phyloP scores from a whole-genome alignment of 2,797 vertebrate species.

The Nothura maculosa region DNA sequence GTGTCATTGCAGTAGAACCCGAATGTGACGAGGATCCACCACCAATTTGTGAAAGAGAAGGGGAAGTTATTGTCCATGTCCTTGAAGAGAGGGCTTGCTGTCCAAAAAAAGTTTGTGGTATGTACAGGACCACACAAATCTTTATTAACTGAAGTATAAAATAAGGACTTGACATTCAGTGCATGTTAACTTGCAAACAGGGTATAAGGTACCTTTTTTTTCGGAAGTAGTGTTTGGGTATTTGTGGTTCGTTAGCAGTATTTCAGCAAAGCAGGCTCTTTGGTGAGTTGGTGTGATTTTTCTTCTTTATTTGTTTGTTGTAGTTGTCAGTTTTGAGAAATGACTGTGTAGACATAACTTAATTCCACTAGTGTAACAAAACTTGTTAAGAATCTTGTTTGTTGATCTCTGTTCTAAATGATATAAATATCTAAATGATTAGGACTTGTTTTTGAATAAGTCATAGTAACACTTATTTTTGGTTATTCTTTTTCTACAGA shows the following conservation, averaged over 20 bases:
- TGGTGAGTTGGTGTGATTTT: background rate
- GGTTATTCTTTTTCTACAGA: constrained; percentile 77
- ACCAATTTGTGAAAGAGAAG: constrained; percentile 90
- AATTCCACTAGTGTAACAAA: background rate
- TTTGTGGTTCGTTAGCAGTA: background rate
- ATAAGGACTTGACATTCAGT: background rate
- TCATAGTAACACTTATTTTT: background rate
- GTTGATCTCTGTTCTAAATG: background rate
- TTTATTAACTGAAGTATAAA: background rate
- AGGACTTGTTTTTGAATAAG: background rate
- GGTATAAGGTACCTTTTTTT: background rate
- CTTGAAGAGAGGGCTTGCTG: constrained; percentile 92
- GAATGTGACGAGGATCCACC: constrained; percentile 85
- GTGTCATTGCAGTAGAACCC: constrained; percentile 89
- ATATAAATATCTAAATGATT: background rate
- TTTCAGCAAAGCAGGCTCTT: background rate
- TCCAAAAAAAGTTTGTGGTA: constrained; percentile 93
- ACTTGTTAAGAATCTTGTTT: background rate
- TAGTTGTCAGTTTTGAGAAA: background rate
- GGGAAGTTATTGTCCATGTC: constrained; percentile 89
- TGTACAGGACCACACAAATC: constrained; percentile 21
- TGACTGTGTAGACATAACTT: background rate
- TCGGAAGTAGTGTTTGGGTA: background rate
- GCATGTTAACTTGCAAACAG: background rate
- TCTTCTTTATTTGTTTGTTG: background rate